Conservation (phyloP, 2,888 invertebrate species). For the Epirrita christyi region DNA sequence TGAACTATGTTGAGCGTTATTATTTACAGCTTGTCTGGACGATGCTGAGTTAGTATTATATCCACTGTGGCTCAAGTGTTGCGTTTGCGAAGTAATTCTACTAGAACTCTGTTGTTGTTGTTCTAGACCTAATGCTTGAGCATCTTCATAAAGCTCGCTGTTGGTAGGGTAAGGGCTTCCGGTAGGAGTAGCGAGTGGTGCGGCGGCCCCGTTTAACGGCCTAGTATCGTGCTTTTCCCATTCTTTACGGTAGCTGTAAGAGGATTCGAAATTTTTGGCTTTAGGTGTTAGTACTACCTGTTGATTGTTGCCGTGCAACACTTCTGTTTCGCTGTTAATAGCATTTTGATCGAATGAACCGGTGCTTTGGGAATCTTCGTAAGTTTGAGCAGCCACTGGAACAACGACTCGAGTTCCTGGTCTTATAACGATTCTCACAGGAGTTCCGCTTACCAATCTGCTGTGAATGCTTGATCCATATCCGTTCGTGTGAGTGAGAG, state of each 20-base stretch:
- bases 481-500: conserved; percentile 46
- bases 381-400: conserved; percentile 62
- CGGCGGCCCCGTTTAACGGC: conserved; percentile 45
- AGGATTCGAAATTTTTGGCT: conserved; percentile 69
- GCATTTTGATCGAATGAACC: conserved; percentile 56
- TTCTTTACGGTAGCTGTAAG: conserved; percentile 72
- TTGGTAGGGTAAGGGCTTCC: conserved; percentile 55
- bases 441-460: conserved; percentile 53
- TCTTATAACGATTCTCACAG: conserved; percentile 62
- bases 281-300: conserved; percentile 47
- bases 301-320: conserved; percentile 46
- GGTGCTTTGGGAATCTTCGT: conserved; percentile 47
- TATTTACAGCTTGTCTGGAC: conserved; percentile 51
- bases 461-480: conserved; percentile 49
- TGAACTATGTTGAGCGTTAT: conserved; percentile 45
- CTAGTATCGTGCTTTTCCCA: conserved; percentile 74
- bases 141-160: conserved; percentile 65
- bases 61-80: conserved; percentile 48
- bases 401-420: conserved; percentile 65
- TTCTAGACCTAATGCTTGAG: conserved; percentile 43
- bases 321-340: conserved; percentile 60
- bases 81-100: conserved; percentile 46
- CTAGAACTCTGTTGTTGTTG: conserved; percentile 41
- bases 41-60: conserved; percentile 55
- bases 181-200: conserved; percentile 50